Base-by-base conservation (phyloP, 2,888 invertebrate genomes). In the Chydorus sphaericus region DNA sequence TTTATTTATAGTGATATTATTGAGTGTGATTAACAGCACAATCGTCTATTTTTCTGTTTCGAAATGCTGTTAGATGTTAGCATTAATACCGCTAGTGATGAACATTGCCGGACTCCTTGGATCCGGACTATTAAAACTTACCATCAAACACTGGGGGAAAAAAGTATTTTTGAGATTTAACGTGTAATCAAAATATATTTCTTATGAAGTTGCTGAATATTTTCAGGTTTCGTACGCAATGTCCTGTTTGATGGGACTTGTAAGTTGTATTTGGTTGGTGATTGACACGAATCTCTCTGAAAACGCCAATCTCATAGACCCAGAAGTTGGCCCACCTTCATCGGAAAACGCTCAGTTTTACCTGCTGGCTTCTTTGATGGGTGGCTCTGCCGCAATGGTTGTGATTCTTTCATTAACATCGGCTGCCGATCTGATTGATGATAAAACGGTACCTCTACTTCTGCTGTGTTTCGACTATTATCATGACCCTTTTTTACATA, bases 71-170 rank as follows among this genome's bases (percentile, higher is more conserved):
- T 18, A 57, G 30, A 54, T 57, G 57, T 33, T 57, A 23, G 76
- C 76, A n/a, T 69, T 73, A 36, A 66, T 76, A 39, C 76, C 76
- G 1, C 66, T 77, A 60, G 67, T 75, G n/a, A 71, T 74, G 44
- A 76, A 71, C 64, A 60, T 73, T 11, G 68, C 71, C 56, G 74
- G 75, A 7, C 74, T 77, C 62, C 38, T 72, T 3, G 68, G 72
- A 1, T 73, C 76, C 1, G 64, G 73, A 33, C 49, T 68, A 3
- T 67, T 73, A 62, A 69, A 69, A 57, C 60, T 61, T 26, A 54
- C 71, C 29, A 71, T 71, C 59, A 63, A 61, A 48, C 48, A 51
- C 2, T 50, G 68, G 4, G 72, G 72, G 11, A 67, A 71, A 63
- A 73, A 74, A 69, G 75, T 56, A 51, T 18, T 33, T 7, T 7